These are phyloP conservation scores for Catocala fraxini DNA, from an alignment of 2,888 invertebrate species.

Conservation along the genomic window DNA sequence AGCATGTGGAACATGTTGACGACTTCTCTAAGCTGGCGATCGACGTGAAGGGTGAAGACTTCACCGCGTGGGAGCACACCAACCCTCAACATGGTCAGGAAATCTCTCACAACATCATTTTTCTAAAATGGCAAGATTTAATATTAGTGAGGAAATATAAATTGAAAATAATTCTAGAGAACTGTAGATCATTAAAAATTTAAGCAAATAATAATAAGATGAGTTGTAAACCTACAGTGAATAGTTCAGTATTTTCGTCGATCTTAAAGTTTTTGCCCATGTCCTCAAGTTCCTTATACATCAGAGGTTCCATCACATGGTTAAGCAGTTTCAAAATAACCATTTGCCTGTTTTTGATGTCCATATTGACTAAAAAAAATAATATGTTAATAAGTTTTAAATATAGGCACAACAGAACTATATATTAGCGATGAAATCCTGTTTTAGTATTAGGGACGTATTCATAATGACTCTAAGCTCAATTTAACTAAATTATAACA, in stretches of 20 bases:
- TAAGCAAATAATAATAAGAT: no score
- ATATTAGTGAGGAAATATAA: no score
- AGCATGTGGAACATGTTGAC: slow-evolving; percentile 85
- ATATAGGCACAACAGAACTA: neutral
- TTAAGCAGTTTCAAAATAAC: slow-evolving; percentile 84
- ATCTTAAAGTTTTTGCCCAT: slow-evolving; percentile 76
- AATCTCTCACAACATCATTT: slow-evolving; percentile 87
- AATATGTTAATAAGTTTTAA: neutral
- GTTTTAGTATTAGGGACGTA: no score
- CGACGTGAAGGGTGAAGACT: slow-evolving; percentile 82
- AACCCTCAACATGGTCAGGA: slow-evolving; percentile 83
- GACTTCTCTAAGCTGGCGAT: slow-evolving; percentile 83
- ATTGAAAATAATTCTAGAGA: no score
- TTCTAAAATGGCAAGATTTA: slow-evolving; percentile 67
- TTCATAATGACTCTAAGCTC: no score
- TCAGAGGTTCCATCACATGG: slow-evolving; percentile 80
- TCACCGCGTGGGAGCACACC: slow-evolving; percentile 87
- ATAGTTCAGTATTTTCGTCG: slow-evolving; percentile 73
- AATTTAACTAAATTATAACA: no score
- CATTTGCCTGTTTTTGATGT: slow-evolving; percentile 78
- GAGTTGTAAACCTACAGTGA: slow-evolving; percentile 60
- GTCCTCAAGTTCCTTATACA: slow-evolving; percentile 81
- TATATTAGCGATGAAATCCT: neutral
- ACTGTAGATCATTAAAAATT: no score
- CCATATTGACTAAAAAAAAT: slow-evolving; percentile 71